Base-by-base conservation (phyloP, 1,140 invertebrate genomes). In the Theocolax elegans region DNA sequence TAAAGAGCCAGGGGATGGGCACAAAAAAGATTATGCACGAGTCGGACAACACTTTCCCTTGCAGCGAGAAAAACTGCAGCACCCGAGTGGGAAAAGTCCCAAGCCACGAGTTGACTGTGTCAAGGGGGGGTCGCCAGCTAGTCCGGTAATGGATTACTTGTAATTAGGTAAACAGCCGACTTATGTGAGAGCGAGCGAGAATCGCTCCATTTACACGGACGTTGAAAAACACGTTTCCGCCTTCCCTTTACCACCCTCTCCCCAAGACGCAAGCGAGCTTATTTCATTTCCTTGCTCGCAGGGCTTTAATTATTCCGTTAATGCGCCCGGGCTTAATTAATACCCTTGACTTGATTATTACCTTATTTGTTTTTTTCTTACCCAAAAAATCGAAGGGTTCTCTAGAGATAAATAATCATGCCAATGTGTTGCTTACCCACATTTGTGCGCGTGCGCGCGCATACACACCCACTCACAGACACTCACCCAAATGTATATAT, bases 91-190 rank as follows among this genome's bases (percentile, higher is more conserved):
- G 31, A 64, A 40, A 54, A 65, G 49, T 63, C 17, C 44, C 40
- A 65, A 35, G 31, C 10, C 27, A 17, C n/a, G 29, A 23, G 54
- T 42, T 12, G 54, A 40, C 31, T 58, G 1, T 12, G 31, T 2
- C 54, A 19, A 23, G 17, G 21, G 35, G 53, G 35, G 13, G 31
- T 35, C 4, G 48, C n/a, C 6, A 27, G 48, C 27, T 25, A 21
- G 35, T 44, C 71, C 66, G 65, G 72, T 79, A 79, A 80, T 74
- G 77, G 77, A 80, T 81, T 81, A 79, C 77, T 75, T 73, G 75
- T 78, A 78, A 80, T 79, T 80, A 77, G 79, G 77, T 74, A 80
- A 79, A 77, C 73, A 77, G 46, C 65, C 29, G 74, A 67, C 74
- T 79, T 49, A 40, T 6, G 29, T 68, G 69, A 27, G 23, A 48